These are phyloP conservation scores for Tetheella fluctuosa DNA, from an alignment of 2,888 invertebrate genomes.

Conservation along the genomic window DNA sequence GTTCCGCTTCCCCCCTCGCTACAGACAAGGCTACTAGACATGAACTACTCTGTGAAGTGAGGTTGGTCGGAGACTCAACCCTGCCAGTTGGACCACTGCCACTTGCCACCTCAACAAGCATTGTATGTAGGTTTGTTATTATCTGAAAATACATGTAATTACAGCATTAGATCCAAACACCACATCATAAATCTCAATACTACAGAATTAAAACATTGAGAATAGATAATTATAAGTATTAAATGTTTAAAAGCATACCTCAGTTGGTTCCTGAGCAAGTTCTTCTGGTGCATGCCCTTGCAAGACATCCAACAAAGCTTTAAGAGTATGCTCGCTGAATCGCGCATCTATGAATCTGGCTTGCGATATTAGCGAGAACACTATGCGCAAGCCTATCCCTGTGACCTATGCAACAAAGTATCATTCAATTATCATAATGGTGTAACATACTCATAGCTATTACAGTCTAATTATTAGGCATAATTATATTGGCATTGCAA, in stretches of 20 bases:
- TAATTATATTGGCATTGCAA: no score
- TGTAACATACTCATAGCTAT: neutral
- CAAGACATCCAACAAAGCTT: conserved; percentile 94
- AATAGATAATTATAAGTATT: neutral
- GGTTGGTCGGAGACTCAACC: conserved; percentile 84
- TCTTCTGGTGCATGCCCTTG: conserved; percentile 96
- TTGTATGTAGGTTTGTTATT: conserved; percentile 91
- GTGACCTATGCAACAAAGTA: conserved; percentile 85
- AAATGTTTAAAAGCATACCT: conserved; percentile 69
- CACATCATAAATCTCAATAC: no score
- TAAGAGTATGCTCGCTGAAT: conserved; percentile 94
- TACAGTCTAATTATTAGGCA: no score
- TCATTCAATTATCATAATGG: neutral
- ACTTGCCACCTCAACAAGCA: conserved; percentile 92
- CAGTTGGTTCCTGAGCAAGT: conserved; percentile 90
- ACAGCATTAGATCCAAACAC: no score
- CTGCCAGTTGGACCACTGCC: conserved; percentile 70
- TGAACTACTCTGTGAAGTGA: conserved; percentile 95
- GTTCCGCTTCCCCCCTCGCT: conserved; percentile 96
- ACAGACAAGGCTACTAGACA: conserved; percentile 96
- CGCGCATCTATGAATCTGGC: conserved; percentile 92
- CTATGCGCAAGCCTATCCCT: conserved; percentile 91
- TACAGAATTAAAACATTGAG: no score
- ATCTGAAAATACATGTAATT: conserved; percentile 66
- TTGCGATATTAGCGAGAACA: conserved; percentile 96